Evolutionary conservation across 2,888 invertebrate genomes (phyloP), one percentile per base, ranked within the genome.

Genomic region (Cylloceria caligata): DNA sequence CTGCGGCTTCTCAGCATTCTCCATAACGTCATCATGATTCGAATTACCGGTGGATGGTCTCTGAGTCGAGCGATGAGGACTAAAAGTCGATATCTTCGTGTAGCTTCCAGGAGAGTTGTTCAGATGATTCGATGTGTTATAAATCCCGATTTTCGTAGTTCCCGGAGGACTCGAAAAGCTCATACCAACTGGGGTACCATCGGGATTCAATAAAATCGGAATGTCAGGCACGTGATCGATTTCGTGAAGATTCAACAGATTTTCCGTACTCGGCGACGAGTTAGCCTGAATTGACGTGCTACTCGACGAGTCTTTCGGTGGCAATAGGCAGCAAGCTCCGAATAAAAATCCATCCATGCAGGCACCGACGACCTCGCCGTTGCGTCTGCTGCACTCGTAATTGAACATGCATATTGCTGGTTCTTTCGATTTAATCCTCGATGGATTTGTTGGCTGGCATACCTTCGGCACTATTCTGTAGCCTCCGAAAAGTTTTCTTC

Each of bases 291-390:
- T 89, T 30, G 77, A 57, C 57, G 77, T 16, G 9, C 2, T 5
- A 55, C 52, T 39, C 74, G 84, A 36, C 9, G 75, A 62, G 57
- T 93, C 93, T 24, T 93, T 94, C 89, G 93, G 93, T 85, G 95
- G 95, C 30, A 97, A 94, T 88, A 96, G 96, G 89, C 98, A 98
- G 92, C 98, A 98, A 0, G 98, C 97, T 1, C 98, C 98, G 88
- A 98, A 98, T n/a, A 97, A 94, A 91, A 97, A 97, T 0, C 98
- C 97, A 89, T 98, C 98, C 96, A 98, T 97, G 90, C 98, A 98
- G 0, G 98, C 96, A 0, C 98, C 97, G 0, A 98, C 97, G 85
- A 97, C 96, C 90, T 96, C 95, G 0, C 98, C 98, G 0, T 95
- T 95, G 83, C 97, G 94, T 86, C 96, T 96, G 0, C 94, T 94